These are phyloP conservation scores for Thamnaconus septentrionalis DNA, from an alignment of 2,113 vertebrate genomes.

Conservation along the genomic window DNA sequence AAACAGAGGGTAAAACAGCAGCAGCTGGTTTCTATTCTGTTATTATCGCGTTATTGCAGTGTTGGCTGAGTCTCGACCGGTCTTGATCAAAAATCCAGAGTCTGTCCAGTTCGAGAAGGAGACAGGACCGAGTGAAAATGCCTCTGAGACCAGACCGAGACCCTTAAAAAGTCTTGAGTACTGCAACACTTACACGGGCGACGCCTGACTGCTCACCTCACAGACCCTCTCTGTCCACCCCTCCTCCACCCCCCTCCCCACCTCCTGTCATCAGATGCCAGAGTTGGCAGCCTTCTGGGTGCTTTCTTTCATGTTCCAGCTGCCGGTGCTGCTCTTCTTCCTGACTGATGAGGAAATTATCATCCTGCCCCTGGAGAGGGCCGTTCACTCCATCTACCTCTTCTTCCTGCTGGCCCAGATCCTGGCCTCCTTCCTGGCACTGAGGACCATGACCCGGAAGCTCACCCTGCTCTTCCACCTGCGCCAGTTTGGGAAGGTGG, in stretches of 20 bases:
- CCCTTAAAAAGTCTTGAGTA: too few relatives aligned
- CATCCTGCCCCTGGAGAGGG: constrained; percentile 79
- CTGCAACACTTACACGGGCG: neutral
- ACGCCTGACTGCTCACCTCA: constrained; percentile 17
- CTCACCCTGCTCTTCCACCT: constrained; percentile 79
- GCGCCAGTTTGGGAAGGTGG: constrained; percentile 60
- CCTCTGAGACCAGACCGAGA: too few relatives aligned
- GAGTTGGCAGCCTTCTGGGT: constrained; percentile 86
- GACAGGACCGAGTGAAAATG: too few relatives aligned
- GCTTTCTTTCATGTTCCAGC: constrained; percentile 82
- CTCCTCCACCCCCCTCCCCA: neutral
- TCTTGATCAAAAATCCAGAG: too few relatives aligned
- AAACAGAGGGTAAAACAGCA: too few relatives aligned
- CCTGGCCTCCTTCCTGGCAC: constrained; percentile 68
- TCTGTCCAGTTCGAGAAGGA: too few relatives aligned
- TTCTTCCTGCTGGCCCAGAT: constrained; percentile 76
- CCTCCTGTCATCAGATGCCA: constrained; percentile 74
- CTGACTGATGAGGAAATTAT: constrained; percentile 74
- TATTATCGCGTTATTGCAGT: too few relatives aligned
- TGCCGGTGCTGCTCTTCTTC: constrained; percentile 86
- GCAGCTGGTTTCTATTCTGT: too few relatives aligned
- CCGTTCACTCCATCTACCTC: constrained; percentile 75
- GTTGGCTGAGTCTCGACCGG: too few relatives aligned
- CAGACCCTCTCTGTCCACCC: too few relatives aligned
- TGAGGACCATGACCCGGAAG: constrained; percentile 79